phyloP scores from a whole-genome alignment of 2,888 invertebrate genomes.

The Chloroclysta siterata region DNA sequence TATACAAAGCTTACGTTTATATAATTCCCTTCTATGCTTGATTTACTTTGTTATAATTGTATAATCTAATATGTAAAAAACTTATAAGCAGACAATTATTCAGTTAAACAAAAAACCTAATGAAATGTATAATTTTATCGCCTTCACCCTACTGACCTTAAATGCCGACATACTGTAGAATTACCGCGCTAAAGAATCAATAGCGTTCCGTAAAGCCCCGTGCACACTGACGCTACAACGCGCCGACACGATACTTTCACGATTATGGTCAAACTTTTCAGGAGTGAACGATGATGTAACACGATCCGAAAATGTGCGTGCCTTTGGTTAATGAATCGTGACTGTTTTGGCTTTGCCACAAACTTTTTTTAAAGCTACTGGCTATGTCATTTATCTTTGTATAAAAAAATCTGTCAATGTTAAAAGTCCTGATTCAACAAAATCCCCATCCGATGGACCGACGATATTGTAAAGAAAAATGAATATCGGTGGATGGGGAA shows the following conservation, averaged over 20 bases:
- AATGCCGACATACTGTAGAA: conserved; percentile 16
- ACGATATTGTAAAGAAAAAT: too few species aligned
- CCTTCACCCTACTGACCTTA: conserved; percentile 32
- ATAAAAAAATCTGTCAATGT: too few species aligned
- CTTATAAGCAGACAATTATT: background rate
- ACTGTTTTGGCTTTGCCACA: too few species aligned
- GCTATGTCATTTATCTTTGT: too few species aligned
- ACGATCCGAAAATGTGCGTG: background rate
- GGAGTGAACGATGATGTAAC: background rate
- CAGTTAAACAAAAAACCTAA: conserved; percentile 4
- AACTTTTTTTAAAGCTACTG: too few species aligned
- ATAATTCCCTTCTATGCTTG: too few species aligned
- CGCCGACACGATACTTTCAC: conserved; percentile 3
- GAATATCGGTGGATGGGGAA: too few species aligned
- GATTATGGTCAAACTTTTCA: conserved; percentile 14
- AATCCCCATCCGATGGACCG: too few species aligned
- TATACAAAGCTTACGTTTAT: too few species aligned
- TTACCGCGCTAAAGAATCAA: conserved; percentile 22
- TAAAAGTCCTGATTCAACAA: too few species aligned
- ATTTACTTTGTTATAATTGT: too few species aligned
- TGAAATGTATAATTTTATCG: conserved; percentile 23
- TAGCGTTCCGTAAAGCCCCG: conserved; percentile 15
- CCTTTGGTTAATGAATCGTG: background rate
- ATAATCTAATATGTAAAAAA: conserved; percentile 1
- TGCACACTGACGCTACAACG: conserved; percentile 7